phyloP scores from a whole-genome alignment of 2,113 vertebrate species.

The Mormyrus iriodes region DNA sequence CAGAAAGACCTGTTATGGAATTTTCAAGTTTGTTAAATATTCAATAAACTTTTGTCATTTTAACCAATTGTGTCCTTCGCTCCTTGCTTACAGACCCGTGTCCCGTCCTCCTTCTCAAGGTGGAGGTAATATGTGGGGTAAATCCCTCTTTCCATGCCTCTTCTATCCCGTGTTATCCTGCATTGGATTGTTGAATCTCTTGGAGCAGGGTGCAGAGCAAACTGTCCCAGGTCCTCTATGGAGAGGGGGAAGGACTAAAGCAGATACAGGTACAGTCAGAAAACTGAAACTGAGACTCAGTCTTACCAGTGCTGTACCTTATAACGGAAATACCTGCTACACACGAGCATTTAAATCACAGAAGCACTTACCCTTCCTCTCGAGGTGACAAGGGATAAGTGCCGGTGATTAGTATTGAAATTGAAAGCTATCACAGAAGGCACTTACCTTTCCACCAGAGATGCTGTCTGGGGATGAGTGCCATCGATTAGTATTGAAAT shows the following conservation, averaged over 20 bases:
- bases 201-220: conserved; percentile 63
- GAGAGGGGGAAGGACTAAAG: conserved; percentile 54
- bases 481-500: conserved; percentile 62
- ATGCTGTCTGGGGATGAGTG: conserved; percentile 50
- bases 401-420: conserved; percentile 61
- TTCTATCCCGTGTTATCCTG: conserved; percentile 70
- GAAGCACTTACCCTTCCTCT: conserved; percentile 43
- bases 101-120: conserved; percentile 70
- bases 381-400: conserved; percentile 46
- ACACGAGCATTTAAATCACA: background rate
- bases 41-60: background rate
- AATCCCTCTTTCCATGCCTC: conserved; percentile 73
- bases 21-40: background rate
- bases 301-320: background rate
- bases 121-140: conserved; percentile 82
- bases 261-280: background rate
- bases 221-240: conserved; percentile 66
- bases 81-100: conserved; percentile 53
- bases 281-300: background rate
- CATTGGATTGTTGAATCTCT: conserved; percentile 65
- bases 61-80: background rate
- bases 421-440: conserved; percentile 18
- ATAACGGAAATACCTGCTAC: background rate
- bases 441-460: conserved; percentile 23
- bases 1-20: conserved; percentile 65